phyloP scores from a whole-genome alignment of 2,888 invertebrate genomes.

The Sesia apiformis region DNA sequence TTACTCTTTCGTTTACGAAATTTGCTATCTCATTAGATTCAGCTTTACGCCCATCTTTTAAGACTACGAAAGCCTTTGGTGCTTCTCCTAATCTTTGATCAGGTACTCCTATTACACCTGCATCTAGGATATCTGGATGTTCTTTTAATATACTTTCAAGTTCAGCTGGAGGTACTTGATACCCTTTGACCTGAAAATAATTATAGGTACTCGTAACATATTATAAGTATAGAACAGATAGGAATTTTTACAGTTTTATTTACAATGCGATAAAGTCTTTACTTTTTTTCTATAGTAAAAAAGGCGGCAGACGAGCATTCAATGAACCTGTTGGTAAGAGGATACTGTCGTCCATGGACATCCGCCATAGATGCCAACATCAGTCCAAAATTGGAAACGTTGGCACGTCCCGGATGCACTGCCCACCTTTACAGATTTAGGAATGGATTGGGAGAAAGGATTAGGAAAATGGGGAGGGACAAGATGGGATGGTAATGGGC shows the following conservation, averaged over 20 bases:
- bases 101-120: constrained; percentile 85
- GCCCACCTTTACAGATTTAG: no score
- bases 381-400: no score
- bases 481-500: no score
- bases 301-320: no score
- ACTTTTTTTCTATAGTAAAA: neutral
- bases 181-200: constrained; percentile 75
- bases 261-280: neutral
- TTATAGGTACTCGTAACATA: neutral
- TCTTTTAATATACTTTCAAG: constrained; percentile 81
- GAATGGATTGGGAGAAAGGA: no score
- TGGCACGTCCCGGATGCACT: no score
- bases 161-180: constrained; percentile 91
- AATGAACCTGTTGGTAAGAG: no score
- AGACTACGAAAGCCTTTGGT: constrained; percentile 82
- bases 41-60: constrained; percentile 53
- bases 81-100: constrained; percentile 80
- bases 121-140: constrained; percentile 83
- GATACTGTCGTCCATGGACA: no score
- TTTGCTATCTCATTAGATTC: constrained; percentile 72
- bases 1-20: constrained; percentile 78
- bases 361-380: no score
- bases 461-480: no score
- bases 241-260: neutral
- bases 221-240: neutral